Evolutionary conservation across 2,888 invertebrate genomes (phyloP), one percentile per base, ranked within the genome.

Genomic region (Pollenia angustigena): DNA sequence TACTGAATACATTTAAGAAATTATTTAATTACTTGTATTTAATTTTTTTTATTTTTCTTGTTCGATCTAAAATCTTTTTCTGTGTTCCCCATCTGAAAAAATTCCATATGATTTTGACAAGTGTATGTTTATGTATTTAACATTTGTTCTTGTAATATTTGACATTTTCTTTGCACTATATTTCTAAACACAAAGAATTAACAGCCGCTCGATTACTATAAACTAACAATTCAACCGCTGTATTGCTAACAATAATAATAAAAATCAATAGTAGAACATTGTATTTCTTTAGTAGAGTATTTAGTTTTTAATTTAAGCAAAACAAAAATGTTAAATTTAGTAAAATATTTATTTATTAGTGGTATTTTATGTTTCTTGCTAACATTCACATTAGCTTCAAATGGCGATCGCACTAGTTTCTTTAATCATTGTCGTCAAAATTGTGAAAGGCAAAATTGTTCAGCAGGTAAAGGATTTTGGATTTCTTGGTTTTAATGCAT

Each of bases 371-470:
- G 76, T 60, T 87, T 88, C 42, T 48, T 32, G 14, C 90, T 90
- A 56, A 32, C 52, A 44, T 72, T 76, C n/a, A 56, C 50, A 58
- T 56, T 78, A 58, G 66, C 84, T 60, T 94, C 94, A 6, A 90
- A 92, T 68, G 94, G 94, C 0, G 94, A 94, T 89, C 92, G 93
- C 1, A 94, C 94, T n/a, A 93, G 93, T 58, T 94, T 93, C 79
- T 95, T 94, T 88, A 92, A 92, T 85, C 93, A 94, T 85, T 94
- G 94, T 89, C 92, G 94, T 11, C 91, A 93, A 87, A 93, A 93
- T 84, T 94, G 94, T 87, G 91, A 91, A 72, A 90, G 91, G 52
- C 91, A 91, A 75, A 94, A 94, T 86, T 94, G 94, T 84, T 93
- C 94, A 42, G 90, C 92, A 88, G 94, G 94, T 94, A 89, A 9